Conservation (phyloP, 1,140 invertebrate genomes). For the Gryllus bimaculatus region DNA sequence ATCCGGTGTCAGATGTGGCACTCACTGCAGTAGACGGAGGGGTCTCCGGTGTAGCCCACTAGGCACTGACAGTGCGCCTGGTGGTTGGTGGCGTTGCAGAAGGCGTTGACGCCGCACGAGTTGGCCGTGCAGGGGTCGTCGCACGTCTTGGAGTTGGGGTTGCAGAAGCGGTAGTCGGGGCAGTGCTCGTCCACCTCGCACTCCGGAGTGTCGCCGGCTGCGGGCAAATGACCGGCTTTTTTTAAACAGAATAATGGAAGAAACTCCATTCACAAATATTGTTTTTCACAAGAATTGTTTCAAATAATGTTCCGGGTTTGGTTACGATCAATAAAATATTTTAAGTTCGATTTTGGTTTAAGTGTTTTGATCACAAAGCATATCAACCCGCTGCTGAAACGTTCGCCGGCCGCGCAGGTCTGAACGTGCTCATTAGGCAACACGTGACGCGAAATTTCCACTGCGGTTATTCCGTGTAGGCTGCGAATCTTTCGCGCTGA, state of each 20-base stretch:
- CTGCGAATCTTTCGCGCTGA: no score
- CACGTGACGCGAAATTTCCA: no score
- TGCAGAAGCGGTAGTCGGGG: slow-evolving; percentile 63
- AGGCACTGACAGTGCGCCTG: slow-evolving; percentile 67
- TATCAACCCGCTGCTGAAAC: no score
- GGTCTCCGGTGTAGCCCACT: slow-evolving; percentile 56
- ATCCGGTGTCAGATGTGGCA: slow-evolving; percentile 15
- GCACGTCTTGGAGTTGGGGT: slow-evolving; percentile 54
- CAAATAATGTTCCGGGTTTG: no score
- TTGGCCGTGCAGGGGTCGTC: slow-evolving; percentile 62
- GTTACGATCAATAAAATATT: no score
- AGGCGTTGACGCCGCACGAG: slow-evolving; percentile 63
- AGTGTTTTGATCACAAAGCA: no score
- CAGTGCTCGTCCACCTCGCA: slow-evolving; percentile 56
- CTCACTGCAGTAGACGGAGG: slow-evolving; percentile 56
- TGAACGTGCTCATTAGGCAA: no score
- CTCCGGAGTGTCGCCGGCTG: background rate
- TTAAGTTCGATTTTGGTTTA: no score
- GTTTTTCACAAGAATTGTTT: no score
- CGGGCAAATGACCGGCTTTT: background rate
- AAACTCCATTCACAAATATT: no score
- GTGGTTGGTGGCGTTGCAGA: slow-evolving; percentile 70
- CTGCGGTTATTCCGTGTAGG: no score
- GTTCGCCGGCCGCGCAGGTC: no score
- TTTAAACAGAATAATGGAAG: background rate